Conservation (phyloP, 2,888 invertebrate genomes). For the Liopterus haemorrhoidalis region DNA sequence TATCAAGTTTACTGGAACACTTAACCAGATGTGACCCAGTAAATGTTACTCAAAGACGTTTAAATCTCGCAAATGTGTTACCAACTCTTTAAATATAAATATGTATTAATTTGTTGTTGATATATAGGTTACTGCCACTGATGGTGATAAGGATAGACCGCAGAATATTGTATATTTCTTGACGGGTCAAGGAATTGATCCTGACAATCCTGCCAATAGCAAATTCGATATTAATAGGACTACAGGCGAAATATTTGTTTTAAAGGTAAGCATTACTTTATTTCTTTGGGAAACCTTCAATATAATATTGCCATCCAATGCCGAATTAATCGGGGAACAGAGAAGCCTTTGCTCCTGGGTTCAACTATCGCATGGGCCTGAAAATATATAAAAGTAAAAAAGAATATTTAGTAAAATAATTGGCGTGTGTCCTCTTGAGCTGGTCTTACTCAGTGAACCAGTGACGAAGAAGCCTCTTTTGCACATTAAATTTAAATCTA, state of each 20-base stretch:
- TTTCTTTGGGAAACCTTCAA: no score
- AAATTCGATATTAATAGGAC: constrained; percentile 96
- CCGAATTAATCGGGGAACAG: no score
- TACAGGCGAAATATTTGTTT: constrained; percentile 90
- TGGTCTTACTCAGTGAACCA: no score
- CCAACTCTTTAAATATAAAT: constrained; percentile 2
- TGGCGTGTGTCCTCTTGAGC: no score
- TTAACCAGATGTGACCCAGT: background rate
- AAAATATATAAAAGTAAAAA: no score
- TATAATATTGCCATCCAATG: no score
- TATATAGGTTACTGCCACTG: constrained; percentile 85
- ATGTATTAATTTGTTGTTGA: constrained; percentile 17
- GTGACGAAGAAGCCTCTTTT: no score
- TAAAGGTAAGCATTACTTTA: constrained; percentile 66
- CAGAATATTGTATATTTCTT: constrained; percentile 94
- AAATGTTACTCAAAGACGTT: background rate
- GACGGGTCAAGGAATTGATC: constrained; percentile 92
- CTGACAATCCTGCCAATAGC: constrained; percentile 89
- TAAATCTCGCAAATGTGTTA: constrained; percentile 13
- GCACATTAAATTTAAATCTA: background rate
- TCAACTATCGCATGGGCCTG: no score
- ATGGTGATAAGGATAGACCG: constrained; percentile 91
- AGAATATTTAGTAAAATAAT: no score
- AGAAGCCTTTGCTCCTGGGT: no score
- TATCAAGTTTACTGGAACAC: background rate